Evolutionary conservation across 2,888 invertebrate species (phyloP).

Genomic region (Gibbula magus): DNA sequence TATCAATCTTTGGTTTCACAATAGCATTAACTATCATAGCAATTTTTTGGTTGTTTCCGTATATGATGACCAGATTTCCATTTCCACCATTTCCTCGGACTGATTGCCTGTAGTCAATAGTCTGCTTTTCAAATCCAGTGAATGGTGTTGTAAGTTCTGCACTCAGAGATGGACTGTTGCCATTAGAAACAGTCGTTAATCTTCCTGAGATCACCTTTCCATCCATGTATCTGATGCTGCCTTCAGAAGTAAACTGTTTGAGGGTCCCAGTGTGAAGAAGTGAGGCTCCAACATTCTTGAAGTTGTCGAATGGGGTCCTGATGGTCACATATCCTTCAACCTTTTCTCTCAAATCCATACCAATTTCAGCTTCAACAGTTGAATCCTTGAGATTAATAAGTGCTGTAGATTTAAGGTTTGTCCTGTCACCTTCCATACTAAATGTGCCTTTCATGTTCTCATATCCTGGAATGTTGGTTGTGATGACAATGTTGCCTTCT

Average conservation of each 20-base stretch:
- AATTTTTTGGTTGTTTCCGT: constrained; percentile 14
- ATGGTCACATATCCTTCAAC: constrained; percentile 29
- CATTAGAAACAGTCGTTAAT: background rate
- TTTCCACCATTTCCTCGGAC: background rate
- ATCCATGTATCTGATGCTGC: constrained; percentile 30
- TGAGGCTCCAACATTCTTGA: constrained; percentile 29
- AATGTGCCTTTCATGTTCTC: constrained; percentile 1
- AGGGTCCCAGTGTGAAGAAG: constrained; percentile 37
- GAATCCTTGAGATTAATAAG: background rate
- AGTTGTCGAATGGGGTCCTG: constrained; percentile 23
- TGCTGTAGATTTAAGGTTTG: background rate
- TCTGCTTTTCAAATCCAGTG: constrained; percentile 21
- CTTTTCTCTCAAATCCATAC: background rate
- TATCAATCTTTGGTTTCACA: background rate
- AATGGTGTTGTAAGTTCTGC: constrained; percentile 40
- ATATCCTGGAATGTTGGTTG: constrained; percentile 16
- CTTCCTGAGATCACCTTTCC: background rate
- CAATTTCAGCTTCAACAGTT: background rate
- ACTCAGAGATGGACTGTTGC: background rate
- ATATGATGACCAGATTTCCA: background rate
- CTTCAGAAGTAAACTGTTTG: constrained; percentile 33
- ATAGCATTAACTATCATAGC: constrained; percentile 11
- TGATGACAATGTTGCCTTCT: background rate
- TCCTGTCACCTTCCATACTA: background rate
- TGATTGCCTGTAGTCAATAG: constrained; percentile 34